These are phyloP conservation scores for Plecturocebus donacophilus DNA, from an alignment of 2,113 vertebrate genomes.

Conservation along the genomic window DNA sequence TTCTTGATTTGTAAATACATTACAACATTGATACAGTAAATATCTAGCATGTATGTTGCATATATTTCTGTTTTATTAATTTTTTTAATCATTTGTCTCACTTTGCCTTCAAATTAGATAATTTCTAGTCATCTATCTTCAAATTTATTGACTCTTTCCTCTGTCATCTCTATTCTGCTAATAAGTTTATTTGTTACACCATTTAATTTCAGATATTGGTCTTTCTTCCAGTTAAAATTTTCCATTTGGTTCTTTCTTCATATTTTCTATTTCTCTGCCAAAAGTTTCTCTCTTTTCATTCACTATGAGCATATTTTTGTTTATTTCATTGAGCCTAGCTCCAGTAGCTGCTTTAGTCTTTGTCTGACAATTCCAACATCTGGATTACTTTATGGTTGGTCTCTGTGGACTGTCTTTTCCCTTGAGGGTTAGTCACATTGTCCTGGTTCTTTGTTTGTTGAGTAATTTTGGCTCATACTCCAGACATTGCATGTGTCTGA, in stretches of 20 bases:
- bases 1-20: neutral
- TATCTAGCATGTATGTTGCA: neutral
- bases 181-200: neutral
- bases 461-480: neutral
- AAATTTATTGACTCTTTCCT: neutral
- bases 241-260: neutral
- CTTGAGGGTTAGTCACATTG: neutral
- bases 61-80: neutral
- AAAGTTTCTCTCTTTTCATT: neutral
- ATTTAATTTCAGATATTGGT: neutral
- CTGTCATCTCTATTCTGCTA: neutral
- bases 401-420: neutral
- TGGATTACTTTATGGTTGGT: neutral
- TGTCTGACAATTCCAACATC: neutral
- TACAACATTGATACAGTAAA: neutral
- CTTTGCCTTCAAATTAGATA: neutral
- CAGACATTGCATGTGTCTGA: neutral
- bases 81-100: neutral
- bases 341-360: neutral
- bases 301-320: neutral
- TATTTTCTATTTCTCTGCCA: conserved; percentile 14
- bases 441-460: neutral
- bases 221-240: conserved; percentile 1
- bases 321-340: neutral
- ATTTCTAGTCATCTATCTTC: neutral